Evolutionary conservation across 1,140 invertebrate species (phyloP).

Genomic region (Micrasema longulum): DNA sequence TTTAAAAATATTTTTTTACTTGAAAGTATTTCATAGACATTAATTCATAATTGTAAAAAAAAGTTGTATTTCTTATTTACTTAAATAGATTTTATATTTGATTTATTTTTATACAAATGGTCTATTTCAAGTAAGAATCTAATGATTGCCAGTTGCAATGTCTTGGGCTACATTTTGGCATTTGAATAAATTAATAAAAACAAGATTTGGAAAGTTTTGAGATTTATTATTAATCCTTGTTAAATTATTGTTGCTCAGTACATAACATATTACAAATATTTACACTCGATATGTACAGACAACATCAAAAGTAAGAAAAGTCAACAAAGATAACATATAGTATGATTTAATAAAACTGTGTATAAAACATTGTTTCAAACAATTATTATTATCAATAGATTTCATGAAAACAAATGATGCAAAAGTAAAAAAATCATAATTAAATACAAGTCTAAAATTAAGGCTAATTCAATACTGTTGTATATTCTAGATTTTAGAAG

Average conservation of each 20-base stretch:
- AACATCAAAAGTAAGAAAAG: not conserved
- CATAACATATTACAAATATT: not conserved
- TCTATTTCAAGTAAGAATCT: no score
- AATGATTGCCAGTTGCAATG: no score
- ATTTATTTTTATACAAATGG: no score
- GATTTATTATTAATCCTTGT: not conserved
- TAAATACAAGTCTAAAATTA: slow-evolving; percentile 4
- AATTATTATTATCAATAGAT: slow-evolving; percentile 17
- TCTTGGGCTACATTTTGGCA: not conserved
- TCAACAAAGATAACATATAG: not conserved
- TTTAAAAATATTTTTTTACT: no score
- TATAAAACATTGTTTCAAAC: not conserved
- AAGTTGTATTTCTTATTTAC: no score
- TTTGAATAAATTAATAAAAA: not conserved
- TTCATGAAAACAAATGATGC: slow-evolving; percentile 9
- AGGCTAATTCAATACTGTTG: not conserved
- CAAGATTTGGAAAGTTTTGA: not conserved
- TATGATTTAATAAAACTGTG: not conserved
- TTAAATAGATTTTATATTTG: no score
- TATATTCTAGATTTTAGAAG: slow-evolving; percentile 1
- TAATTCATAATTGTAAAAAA: no score
- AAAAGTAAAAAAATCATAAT: not conserved
- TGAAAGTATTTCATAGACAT: no score
- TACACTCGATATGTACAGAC: slow-evolving; percentile 10
- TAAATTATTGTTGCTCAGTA: not conserved